A percentile compares a stretch with the other conserved stretches of the same genome.
Conservation (phyloP, 2,797 vertebrate genomes). For the Nothura maculosa region DNA sequence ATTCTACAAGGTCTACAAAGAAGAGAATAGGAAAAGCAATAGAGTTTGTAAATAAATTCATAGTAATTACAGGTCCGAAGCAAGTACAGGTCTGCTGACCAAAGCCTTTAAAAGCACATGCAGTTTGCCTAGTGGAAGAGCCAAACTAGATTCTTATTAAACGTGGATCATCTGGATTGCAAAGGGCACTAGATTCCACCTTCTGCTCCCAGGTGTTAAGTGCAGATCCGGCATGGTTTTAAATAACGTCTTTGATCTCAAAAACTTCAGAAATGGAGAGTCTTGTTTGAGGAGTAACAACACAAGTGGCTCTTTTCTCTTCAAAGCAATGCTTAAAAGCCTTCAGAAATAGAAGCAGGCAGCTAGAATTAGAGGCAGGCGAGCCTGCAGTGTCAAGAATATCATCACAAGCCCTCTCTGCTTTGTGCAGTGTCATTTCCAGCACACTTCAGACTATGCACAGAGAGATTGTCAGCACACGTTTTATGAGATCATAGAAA, state of each 20-base stretch:
- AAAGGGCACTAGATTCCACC: not conserved
- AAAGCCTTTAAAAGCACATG: not conserved
- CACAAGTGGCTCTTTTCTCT: constrained; percentile 1
- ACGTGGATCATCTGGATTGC: not conserved
- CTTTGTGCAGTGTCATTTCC: not conserved
- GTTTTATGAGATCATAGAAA: not conserved
- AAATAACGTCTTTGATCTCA: not conserved
- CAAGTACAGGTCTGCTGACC: not conserved
- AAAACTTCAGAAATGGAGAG: constrained; percentile 21
- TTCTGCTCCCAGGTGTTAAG: not conserved
- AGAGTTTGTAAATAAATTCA: not conserved
- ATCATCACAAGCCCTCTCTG: not conserved
- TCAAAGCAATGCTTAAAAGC: constrained; percentile 25
- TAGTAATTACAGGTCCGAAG: constrained; percentile 11
- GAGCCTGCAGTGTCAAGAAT: not conserved
- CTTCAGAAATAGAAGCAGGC: constrained; percentile 9
- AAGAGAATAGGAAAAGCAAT: not conserved
- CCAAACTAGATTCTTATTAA: not conserved
- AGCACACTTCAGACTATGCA: not conserved
- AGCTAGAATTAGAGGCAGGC: not conserved
- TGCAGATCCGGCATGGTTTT: not conserved
- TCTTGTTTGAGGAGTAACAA: constrained; percentile 3
- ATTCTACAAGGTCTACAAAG: not conserved
- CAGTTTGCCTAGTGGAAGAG: not conserved
- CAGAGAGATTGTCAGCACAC: not conserved